Percentiles rank a stretch among this genome's conserved stretches.
phyloP scores from a whole-genome alignment of 1,140 invertebrate genomes.

The Harlomillsia oculata region DNA sequence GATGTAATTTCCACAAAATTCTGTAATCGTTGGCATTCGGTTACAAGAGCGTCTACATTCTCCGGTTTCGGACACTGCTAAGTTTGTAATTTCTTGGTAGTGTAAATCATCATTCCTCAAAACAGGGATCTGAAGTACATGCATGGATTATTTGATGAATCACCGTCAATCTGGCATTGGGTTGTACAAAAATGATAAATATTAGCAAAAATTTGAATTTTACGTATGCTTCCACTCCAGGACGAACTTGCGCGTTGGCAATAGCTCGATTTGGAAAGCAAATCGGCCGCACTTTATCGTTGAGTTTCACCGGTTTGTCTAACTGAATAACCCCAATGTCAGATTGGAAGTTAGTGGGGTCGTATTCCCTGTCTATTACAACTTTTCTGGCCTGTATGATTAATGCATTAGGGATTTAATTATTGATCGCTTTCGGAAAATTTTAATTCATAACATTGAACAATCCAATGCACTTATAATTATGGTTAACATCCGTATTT shows the following conservation, averaged over 20 bases:
- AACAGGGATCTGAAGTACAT: conserved; percentile 10
- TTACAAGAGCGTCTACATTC: conserved; percentile 15
- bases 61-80: conserved; percentile 8
- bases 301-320: conserved; percentile 1
- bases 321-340: conserved; percentile 20
- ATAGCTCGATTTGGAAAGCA: conserved; percentile 20
- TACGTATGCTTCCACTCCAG: conserved; percentile 13
- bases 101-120: conserved; percentile 13
- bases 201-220: not conserved
- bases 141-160: too few species aligned
- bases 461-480: not conserved
- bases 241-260: conserved; percentile 12
- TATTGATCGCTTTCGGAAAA: too few species aligned
- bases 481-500: not conserved
- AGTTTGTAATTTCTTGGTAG: conserved; percentile 15
- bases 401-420: too few species aligned
- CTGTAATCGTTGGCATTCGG: conserved; percentile 18
- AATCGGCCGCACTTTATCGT: conserved; percentile 17
- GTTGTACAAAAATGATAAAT: not conserved
- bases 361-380: conserved; percentile 19
- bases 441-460: too few species aligned
- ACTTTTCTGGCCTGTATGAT: conserved; percentile 13
- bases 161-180: too few species aligned
- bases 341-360: conserved; percentile 12
- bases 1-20: conserved; percentile 12